Percentiles rank a stretch among this genome's conserved stretches.
Conservation (phyloP, 2,113 vertebrate genomes). For the Gymnarchus niloticus region DNA sequence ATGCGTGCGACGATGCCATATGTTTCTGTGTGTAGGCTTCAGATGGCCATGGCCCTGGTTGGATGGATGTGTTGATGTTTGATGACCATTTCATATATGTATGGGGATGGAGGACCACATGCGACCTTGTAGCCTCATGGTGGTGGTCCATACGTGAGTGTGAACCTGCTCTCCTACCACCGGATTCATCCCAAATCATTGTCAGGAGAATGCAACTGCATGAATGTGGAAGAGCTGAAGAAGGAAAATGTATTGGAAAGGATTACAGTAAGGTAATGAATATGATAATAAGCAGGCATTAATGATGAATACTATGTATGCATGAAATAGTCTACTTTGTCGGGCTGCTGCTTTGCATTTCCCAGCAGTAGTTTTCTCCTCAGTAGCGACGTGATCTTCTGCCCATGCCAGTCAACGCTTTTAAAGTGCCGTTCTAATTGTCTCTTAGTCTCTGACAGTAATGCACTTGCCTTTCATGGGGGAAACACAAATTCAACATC, state of each 20-base stretch:
- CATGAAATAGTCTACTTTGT: neutral
- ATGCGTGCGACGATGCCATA: neutral
- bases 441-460: neutral
- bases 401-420: neutral
- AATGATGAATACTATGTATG: neutral
- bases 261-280: neutral
- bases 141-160: too few relatives aligned
- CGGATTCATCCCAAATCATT: neutral
- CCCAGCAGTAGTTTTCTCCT: neutral
- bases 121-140: too few relatives aligned
- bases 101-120: neutral
- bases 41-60: neutral
- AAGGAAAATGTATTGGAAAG: neutral
- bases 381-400: neutral
- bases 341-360: neutral
- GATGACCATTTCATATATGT: neutral
- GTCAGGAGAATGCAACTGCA: neutral
- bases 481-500: constrained; percentile 9
- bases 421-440: neutral
- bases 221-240: neutral
- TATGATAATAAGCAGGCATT: neutral
- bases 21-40: neutral
- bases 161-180: too few relatives aligned
- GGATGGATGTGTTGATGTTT: neutral
- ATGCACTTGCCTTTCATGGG: neutral